Evolutionary conservation across 1,140 invertebrate genomes (phyloP), one percentile per base, ranked within the genome.

Genomic region (Nymphalis io): DNA sequence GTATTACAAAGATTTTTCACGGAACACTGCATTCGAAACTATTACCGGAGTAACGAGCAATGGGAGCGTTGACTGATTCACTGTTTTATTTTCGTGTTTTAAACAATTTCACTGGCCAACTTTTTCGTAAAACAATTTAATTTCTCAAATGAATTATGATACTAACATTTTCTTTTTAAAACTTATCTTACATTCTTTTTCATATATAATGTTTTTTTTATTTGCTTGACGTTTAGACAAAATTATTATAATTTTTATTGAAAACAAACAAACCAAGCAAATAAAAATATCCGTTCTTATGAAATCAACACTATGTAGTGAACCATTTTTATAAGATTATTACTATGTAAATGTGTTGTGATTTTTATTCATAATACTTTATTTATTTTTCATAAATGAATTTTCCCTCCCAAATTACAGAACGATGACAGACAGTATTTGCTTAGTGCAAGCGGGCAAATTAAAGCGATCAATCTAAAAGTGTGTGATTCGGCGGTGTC

Each of bases 401-500:
- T 33, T 33, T 33, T 33, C 27, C 27, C 2, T 33, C 27, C 4
- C 27, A 33, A 33, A 33, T 33, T 33, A 33, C 6, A 33, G 6
- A 8, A 33, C 27, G 27, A 33, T 33, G 27, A 33, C 27, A 33
- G 27, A 33, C 27, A 33, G n/a, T 33, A 8, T 33, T 33, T 33
- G 27, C 27, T 33, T 33, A 33, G 4, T 33, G 27, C 27, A 33
- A 51, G 20, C 16, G 20, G n/a, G 18, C 46, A 51, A 51, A 51
- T 18, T 44, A 44, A 44, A 44, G 40, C 20, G 27, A 27, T 55
- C 13, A 27, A 16, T 55, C 51, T 27, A 23, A 12, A 16, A 51
- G 46, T 51, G n/a, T 20, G 46, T 51, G 51, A 55, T 23, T 55
- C 20, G 53, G 62, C 67, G 75, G 67, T 80, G 75, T 79, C 76